Evolutionary conservation across 2,888 invertebrate genomes (phyloP), one percentile per base, ranked within the genome.

Genomic region (Drosophila emarginata): DNA sequence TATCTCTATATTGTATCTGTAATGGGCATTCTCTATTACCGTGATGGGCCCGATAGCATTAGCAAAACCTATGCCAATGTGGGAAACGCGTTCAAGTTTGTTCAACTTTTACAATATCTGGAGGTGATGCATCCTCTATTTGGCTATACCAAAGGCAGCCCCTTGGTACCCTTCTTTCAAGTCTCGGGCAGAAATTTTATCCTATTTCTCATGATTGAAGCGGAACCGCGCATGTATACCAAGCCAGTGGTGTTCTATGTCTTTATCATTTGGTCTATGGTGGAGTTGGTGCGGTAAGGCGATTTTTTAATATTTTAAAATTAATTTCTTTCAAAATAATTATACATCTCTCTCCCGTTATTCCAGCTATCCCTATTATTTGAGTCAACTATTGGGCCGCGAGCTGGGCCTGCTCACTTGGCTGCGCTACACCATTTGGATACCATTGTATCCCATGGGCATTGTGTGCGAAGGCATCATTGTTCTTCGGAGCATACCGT

Each of bases 341-440:
- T 18, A 4, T 4, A 6, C 12, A 6, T 18, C 9, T 23, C 36
- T 11, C 14, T 61, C 5, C 2, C 26, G 11, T 6, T 21, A 53
- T 92, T 93, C 15, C 90, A 97, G 98, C 84, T 99, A 98, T 92
- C 98, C 98, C 0, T 99, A 95, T 92, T 99, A 99, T 92, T 95
- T 98, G 89, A 93, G 95, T 0, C 95, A 96, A 85, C 92, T 97
- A 0, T 94, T 97, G 86, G 95, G 96, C 66, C 94, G 94, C 26
- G 95, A 97, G 67, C 93, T 96, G 36, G 93, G 94, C 53, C 85
- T 96, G 2, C 91, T 99, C 7, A 98, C 97, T 0, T 99, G 98
- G 98, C 92, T 99, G 2, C 94, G 99, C 14, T 98, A 99, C 91
- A 96, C 97, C 0, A 93, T 97, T 64, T 99, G 98, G 98, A 97